These are phyloP conservation scores for Actinopyga echinites DNA, from an alignment of 53 echinoderm and acorn worm species.

Conservation along the genomic window DNA sequence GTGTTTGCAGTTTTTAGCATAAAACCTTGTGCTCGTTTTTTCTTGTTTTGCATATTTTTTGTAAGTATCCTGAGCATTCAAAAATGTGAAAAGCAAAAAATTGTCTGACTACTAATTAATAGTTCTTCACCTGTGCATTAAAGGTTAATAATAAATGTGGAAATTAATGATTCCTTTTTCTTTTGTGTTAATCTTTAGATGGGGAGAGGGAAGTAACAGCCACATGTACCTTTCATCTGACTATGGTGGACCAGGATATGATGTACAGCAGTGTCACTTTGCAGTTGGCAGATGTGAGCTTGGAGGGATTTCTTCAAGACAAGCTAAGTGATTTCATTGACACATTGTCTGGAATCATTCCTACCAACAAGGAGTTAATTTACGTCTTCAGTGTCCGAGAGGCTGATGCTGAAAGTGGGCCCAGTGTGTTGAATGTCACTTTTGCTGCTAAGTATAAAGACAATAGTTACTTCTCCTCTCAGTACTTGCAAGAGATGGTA, in stretches of 20 bases:
- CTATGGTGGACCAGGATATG: constrained; percentile 86
- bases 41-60: too few species aligned
- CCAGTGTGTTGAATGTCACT: constrained; percentile 77
- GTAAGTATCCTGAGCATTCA: too few species aligned
- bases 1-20: too few species aligned
- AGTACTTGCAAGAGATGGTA: constrained; percentile 91
- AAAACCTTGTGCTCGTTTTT: too few species aligned
- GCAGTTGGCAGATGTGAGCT: constrained; percentile 76
- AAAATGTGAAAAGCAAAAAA: too few species aligned
- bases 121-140: too few species aligned
- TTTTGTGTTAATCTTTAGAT: constrained; percentile 43
- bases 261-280: constrained; percentile 88
- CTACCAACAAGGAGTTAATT: constrained; percentile 74
- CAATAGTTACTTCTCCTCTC: constrained; percentile 81
- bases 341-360: constrained; percentile 85
- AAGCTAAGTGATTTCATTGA: constrained; percentile 81
- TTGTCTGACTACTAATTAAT: too few species aligned
- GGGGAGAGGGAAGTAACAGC: constrained; percentile 66
- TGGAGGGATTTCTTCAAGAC: constrained; percentile 69
- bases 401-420: constrained; percentile 47
- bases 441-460: constrained; percentile 87
- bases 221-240: constrained; percentile 70
- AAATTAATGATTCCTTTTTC: too few species aligned
- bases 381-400: constrained; percentile 89
- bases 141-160: too few species aligned